A percentile compares a stretch with the other conserved stretches of the same genome.
Evolutionary conservation across 2,888 invertebrate genomes (phyloP).

Genomic region (Argynnis bischoffii): DNA sequence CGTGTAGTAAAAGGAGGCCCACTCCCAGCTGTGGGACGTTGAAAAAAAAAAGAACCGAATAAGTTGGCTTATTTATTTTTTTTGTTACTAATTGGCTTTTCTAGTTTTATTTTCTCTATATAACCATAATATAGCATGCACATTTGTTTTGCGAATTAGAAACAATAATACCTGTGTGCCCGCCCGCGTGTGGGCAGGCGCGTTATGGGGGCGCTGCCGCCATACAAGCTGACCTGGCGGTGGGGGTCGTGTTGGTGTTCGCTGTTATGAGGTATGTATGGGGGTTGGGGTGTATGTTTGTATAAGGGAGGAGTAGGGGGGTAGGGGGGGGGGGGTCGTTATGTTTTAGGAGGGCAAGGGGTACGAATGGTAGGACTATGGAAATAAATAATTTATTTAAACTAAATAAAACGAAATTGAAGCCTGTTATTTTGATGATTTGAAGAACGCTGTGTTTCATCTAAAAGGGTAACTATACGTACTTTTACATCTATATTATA

Average conservation of each 20-base stretch:
- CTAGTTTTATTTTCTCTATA: too few species aligned
- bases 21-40: too few species aligned
- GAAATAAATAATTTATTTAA: too few species aligned
- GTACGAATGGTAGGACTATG: too few species aligned
- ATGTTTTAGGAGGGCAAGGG: not conserved
- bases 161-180: conserved; percentile 95
- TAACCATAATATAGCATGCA: not conserved
- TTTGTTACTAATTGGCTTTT: conserved; percentile 2
- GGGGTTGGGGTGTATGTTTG: not conserved
- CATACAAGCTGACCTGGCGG: conserved; percentile 41
- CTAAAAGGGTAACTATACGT: too few species aligned
- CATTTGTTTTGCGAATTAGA: conserved; percentile 77
- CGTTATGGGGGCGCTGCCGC: conserved; percentile 81
- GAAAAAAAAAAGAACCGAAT: too few species aligned
- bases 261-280: conserved; percentile 57
- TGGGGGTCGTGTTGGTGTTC: conserved; percentile 46
- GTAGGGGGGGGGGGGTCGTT: not conserved
- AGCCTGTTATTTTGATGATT: too few species aligned
- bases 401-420: too few species aligned
- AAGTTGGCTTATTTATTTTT: not conserved
- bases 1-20: too few species aligned
- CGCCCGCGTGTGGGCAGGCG: conserved; percentile 92
- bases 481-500: too few species aligned
- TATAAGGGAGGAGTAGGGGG: not conserved
- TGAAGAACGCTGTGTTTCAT: too few species aligned